Evolutionary conservation across 2,888 invertebrate species (phyloP), one percentile per base, ranked within the genome.

Genomic region (Epinotia demarniana): DNA sequence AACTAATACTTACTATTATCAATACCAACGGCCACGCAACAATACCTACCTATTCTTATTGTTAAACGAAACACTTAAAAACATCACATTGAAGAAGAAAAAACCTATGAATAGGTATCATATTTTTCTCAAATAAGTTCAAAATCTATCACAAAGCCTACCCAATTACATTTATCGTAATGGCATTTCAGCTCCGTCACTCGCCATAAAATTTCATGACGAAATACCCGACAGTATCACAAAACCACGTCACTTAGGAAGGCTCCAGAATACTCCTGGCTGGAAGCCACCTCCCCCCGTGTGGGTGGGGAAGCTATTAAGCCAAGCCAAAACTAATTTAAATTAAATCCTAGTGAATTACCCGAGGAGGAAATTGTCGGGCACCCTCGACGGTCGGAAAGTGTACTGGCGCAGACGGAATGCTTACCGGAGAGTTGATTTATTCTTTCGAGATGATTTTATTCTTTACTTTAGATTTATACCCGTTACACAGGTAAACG

Each of bases 261-360:
- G 77, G 80, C 83, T 83, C 85, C 91, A 88, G 92, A 91, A 91
- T 91, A 90, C 81, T 82, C 77, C 84, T 86, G 89, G 87, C 87
- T 83, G 78, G 80, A 86, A 89, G 85, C 92, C 94, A 86, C 94
- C 82, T 90, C 89, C 80, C 39, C 89, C 89, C 80, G 86, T 84
- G 81, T 84, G 81, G 77, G 78, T 84, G 99, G 95, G 83, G 98
- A 96, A 88, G 98, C 98, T 91, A 98, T 94, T 87, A 97, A 96
- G 83, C 98, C 98, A 95, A 99, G 99, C 92, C 98, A 92, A 95
- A 96, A 95, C 95, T 95, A 96, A 96, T 95, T 96, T 96, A 95
- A 96, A 96, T 96, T 95, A 96, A 96, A 96, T 96, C 96, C 95
- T 95, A 95, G 95, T 95, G 96, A 95, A 96, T 96, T 96, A 95